These are phyloP conservation scores for Caenorhabditis sp. DNA, from an alignment of 2,888 invertebrate genomes.

Conservation along the genomic window DNA sequence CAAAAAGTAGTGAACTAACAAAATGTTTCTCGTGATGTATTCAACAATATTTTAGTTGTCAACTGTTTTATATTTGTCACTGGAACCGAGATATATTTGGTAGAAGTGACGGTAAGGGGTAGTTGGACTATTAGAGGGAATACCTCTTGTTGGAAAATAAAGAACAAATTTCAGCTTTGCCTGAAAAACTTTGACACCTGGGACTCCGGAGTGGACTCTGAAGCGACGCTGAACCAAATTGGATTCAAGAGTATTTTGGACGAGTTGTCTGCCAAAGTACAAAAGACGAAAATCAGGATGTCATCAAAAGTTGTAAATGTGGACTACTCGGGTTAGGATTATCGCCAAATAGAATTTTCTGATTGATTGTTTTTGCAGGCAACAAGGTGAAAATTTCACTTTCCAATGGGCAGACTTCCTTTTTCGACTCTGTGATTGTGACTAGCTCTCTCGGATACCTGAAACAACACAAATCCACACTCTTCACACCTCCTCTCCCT, in stretches of 20 bases:
- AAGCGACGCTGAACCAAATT: slow-evolving; percentile 58
- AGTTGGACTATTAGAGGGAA: no score
- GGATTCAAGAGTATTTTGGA: slow-evolving; percentile 73
- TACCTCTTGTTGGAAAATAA: background rate
- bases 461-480: slow-evolving; percentile 58
- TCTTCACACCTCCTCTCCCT: slow-evolving; percentile 74
- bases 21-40: no score
- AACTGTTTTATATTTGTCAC: no score
- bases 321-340: slow-evolving; percentile 27
- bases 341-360: background rate
- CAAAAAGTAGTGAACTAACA: no score
- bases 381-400: slow-evolving; percentile 15
- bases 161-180: slow-evolving; percentile 64
- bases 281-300: slow-evolving; percentile 59
- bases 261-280: slow-evolving; percentile 64
- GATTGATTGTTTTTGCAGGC: no score
- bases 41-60: no score
- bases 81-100: no score
- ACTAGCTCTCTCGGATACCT: slow-evolving; percentile 76
- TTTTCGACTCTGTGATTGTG: slow-evolving; percentile 75
- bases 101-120: no score
- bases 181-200: slow-evolving; percentile 72
- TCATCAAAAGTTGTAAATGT: slow-evolving; percentile 69
- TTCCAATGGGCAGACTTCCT: background rate
- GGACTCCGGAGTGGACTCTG: slow-evolving; percentile 67